These are phyloP conservation scores for Zygothrica quintamaculata DNA, from an alignment of 2,888 invertebrate genomes.

Conservation along the genomic window DNA sequence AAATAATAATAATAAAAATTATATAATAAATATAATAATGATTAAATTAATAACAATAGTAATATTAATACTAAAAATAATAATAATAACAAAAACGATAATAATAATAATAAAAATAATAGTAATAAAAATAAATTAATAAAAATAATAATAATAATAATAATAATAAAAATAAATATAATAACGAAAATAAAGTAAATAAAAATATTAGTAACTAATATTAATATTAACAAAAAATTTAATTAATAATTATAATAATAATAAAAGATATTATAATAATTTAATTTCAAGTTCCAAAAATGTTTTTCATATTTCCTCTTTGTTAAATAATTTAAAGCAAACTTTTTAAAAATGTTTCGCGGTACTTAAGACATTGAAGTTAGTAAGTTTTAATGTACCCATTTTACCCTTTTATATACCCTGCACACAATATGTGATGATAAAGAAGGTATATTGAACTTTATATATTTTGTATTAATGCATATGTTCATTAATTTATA, in stretches of 20 bases:
- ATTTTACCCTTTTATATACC: too few relatives aligned
- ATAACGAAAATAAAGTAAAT: not conserved
- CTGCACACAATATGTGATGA: too few relatives aligned
- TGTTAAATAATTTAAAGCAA: not conserved
- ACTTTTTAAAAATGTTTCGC: too few relatives aligned
- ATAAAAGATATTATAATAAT: too few relatives aligned
- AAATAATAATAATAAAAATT: not conserved
- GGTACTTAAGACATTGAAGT: too few relatives aligned
- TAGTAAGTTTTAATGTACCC: too few relatives aligned
- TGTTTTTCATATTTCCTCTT: not conserved
- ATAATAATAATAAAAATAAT: not conserved
- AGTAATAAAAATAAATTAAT: not conserved
- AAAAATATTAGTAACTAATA: too few relatives aligned
- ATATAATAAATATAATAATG: not conserved
- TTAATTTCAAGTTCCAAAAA: not conserved
- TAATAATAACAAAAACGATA: not conserved
- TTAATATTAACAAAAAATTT: too few relatives aligned
- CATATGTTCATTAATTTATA: too few relatives aligned
- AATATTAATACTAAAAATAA: not conserved
- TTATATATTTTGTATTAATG: too few relatives aligned
- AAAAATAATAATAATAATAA: slow-evolving; percentile 2
- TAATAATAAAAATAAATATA: not conserved
- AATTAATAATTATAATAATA: too few relatives aligned
- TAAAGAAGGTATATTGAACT: too few relatives aligned
- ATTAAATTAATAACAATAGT: not conserved